Percentiles rank a stretch among this genome's conserved stretches.
Conservation (phyloP, 2,888 invertebrate species). For the Chouioia cunea region DNA sequence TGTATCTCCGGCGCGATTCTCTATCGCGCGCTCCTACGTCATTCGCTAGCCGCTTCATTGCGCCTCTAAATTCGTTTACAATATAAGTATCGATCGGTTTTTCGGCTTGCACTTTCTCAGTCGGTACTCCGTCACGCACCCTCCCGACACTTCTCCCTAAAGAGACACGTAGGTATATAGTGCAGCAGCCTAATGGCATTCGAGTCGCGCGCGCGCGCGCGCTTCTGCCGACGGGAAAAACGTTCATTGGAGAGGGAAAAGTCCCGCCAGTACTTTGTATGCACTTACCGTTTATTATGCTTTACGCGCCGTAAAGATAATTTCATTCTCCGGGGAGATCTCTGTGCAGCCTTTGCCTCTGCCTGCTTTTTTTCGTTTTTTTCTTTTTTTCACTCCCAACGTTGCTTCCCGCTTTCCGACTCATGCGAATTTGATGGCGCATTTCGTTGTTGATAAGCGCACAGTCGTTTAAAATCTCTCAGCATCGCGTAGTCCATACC, state of each 20-base stretch:
- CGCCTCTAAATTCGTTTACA: background rate
- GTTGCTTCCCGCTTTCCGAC: too few species aligned
- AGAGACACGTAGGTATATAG: background rate
- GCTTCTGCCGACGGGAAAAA: conserved; percentile 22
- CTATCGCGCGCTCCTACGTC: too few species aligned
- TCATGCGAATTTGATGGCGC: too few species aligned
- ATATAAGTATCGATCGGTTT: too few species aligned
- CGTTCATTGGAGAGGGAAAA: conserved; percentile 39
- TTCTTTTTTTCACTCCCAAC: too few species aligned
- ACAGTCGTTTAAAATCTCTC: too few species aligned
- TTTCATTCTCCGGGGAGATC: conserved; percentile 7
- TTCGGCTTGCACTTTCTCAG: too few species aligned
- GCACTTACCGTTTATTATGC: conserved; percentile 32
- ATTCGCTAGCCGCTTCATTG: too few species aligned
- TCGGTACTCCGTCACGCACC: background rate
- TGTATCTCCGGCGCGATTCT: too few species aligned
- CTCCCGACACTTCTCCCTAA: background rate
- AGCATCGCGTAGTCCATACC: too few species aligned
- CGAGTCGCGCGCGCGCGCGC: background rate
- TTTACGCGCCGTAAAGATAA: conserved; percentile 28
- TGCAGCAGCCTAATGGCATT: conserved; percentile 11
- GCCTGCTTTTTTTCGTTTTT: background rate
- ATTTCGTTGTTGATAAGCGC: too few species aligned
- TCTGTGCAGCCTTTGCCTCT: background rate
- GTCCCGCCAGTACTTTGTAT: conserved; percentile 26